Conservation (phyloP, 2,888 invertebrate genomes). For the Carpatolechia fugitivella region DNA sequence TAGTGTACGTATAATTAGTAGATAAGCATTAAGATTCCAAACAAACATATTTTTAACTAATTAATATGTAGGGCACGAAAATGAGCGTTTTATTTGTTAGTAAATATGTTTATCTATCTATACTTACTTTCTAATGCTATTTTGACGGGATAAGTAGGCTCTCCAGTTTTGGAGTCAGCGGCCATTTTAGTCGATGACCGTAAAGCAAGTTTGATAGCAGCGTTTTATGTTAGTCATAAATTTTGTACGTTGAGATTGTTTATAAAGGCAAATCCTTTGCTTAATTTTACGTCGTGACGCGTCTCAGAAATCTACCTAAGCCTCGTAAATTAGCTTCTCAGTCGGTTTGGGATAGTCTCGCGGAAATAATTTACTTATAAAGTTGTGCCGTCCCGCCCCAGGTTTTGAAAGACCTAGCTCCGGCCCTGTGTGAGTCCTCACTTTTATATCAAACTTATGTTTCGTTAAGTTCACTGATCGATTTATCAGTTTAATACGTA, state of each 20-base stretch:
- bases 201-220: background rate
- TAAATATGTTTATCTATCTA: background rate
- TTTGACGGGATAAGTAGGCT: background rate
- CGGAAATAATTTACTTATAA: no score
- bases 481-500: background rate
- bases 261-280: no score
- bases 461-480: background rate
- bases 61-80: background rate
- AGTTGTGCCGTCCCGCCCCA: no score
- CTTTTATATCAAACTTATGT: no score
- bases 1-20: background rate
- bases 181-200: background rate
- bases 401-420: no score
- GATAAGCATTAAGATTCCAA: background rate
- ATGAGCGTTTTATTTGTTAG: slow-evolving; percentile 1
- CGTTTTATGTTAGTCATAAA: background rate
- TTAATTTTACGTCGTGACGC: no score
- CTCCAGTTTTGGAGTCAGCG: background rate
- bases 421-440: no score
- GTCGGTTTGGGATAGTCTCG: no score
- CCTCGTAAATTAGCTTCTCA: no score
- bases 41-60: background rate
- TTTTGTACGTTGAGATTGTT: no score
- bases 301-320: no score
- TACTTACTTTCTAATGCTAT: background rate